Evolutionary conservation across 2,888 invertebrate genomes (phyloP).

Genomic region (Pterostichus niger): DNA sequence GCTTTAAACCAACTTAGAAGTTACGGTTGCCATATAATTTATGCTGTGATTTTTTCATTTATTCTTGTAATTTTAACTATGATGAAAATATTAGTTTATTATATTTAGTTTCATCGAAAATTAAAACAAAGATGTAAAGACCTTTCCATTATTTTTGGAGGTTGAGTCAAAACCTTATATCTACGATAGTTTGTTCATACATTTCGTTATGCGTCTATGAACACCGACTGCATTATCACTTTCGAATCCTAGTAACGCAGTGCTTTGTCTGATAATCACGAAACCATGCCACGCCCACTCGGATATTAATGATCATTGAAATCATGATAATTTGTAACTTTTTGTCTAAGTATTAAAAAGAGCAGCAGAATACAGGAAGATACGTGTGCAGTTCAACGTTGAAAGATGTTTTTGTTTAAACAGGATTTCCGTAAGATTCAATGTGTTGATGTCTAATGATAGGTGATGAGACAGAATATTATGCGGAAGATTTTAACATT

Average conservation of each 20-base stretch:
- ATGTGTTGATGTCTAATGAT: conserved; percentile 28
- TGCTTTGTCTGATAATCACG: background rate
- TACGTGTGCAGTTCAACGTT: background rate
- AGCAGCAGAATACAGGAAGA: conserved; percentile 8
- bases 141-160: no score
- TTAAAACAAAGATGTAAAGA: no score
- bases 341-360: background rate
- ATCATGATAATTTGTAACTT: conserved; percentile 11
- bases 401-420: conserved; percentile 18
- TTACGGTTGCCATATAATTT: no score
- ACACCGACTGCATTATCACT: conserved; percentile 12
- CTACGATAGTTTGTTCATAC: background rate
- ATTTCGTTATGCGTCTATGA: background rate
- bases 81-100: no score
- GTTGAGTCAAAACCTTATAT: conserved; percentile 4
- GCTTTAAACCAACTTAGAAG: no score
- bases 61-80: no score
- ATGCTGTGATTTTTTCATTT: no score
- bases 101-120: no score
- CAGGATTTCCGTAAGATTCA: conserved; percentile 19
- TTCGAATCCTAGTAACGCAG: background rate
- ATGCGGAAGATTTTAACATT: no score
- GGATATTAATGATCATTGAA: conserved; percentile 29
- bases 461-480: background rate
- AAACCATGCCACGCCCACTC: conserved; percentile 13